Conservation (phyloP, 2,113 vertebrate genomes). For the Athene cunicularia region DNA sequence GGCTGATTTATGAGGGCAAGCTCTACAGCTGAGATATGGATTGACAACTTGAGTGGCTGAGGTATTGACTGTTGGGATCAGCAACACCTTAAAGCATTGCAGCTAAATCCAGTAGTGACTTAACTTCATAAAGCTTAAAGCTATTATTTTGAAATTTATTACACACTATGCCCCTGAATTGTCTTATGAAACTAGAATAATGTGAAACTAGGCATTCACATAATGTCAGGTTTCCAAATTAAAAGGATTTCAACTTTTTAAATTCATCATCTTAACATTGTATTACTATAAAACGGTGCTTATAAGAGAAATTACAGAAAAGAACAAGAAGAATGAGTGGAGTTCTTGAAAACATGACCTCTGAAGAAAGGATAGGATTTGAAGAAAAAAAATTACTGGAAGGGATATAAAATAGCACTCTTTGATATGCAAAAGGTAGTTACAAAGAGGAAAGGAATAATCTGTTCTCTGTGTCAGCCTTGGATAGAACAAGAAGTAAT, state of each 20-base stretch:
- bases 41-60: neutral
- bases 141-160: slow-evolving; percentile 36
- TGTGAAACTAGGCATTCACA: neutral
- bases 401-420: slow-evolving; percentile 39
- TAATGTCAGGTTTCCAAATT: slow-evolving; percentile 26
- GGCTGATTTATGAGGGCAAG: slow-evolving; percentile 6
- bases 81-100: neutral
- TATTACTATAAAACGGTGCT: slow-evolving; percentile 4
- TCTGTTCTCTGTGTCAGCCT: slow-evolving; percentile 54
- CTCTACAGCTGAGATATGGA: neutral
- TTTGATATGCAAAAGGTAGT: slow-evolving; percentile 57
- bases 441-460: slow-evolving; percentile 51
- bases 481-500: slow-evolving; percentile 59
- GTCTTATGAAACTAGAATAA: neutral
- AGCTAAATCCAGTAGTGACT: neutral
- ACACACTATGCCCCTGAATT: neutral
- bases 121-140: neutral
- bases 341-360: slow-evolving; percentile 48
- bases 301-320: slow-evolving; percentile 36
- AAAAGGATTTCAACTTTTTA: slow-evolving; percentile 11
- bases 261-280: slow-evolving; percentile 35
- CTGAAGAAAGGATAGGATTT: slow-evolving; percentile 29
- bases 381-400: slow-evolving; percentile 39
- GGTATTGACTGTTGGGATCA: neutral
- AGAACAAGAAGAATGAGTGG: slow-evolving; percentile 41